phyloP scores from a whole-genome alignment of 2,888 invertebrate genomes.

The Tenthredo amoena region DNA sequence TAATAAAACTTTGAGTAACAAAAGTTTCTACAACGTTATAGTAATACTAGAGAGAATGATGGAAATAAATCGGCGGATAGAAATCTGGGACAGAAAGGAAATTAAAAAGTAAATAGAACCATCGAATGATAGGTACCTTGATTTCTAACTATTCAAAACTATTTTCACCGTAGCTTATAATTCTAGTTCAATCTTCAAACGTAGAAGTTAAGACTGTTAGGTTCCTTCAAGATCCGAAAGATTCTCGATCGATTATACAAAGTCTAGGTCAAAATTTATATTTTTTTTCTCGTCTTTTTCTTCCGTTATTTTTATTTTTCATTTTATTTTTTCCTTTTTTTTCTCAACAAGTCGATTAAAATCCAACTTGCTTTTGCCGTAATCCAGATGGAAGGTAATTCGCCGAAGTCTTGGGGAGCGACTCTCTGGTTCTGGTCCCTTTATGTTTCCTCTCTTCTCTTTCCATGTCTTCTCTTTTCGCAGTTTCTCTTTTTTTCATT shows the following conservation, averaged over 20 bases:
- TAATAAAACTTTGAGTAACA: conserved; percentile 36
- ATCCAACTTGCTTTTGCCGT: conserved; percentile 47
- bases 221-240: background rate
- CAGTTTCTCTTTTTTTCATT: conserved; percentile 51
- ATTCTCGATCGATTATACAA: background rate
- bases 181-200: background rate
- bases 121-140: background rate
- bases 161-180: background rate
- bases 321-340: background rate
- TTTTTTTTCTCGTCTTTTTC: background rate
- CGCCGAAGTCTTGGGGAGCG: conserved; percentile 26
- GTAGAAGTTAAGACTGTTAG: background rate
- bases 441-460: conserved; percentile 1
- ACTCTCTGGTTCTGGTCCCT: background rate
- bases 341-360: conserved; percentile 54
- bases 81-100: background rate
- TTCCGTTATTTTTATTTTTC: background rate
- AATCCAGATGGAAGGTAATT: conserved; percentile 51
- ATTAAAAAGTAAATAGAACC: background rate
- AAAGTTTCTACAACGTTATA: background rate
- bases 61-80: background rate
- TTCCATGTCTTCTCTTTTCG: background rate
- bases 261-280: background rate
- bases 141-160: background rate
- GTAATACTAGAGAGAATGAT: background rate